A percentile compares a stretch with the other conserved stretches of the same genome.
phyloP scores from a whole-genome alignment of 2,888 invertebrate genomes.

The Iselma pallidipennis region DNA sequence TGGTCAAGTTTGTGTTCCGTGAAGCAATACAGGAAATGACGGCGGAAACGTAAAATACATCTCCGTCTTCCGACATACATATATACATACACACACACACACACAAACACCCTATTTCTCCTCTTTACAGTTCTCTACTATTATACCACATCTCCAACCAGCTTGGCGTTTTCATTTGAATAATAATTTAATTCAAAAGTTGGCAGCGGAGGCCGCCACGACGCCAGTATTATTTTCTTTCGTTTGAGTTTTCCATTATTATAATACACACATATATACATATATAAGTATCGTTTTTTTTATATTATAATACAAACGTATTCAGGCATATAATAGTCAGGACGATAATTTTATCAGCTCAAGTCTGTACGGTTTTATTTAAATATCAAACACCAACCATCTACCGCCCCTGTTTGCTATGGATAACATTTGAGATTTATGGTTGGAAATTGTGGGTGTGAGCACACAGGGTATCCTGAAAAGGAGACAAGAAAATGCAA shows the following conservation, averaged over 20 bases:
- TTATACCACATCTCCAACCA: conserved; percentile 32
- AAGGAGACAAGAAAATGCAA: neutral
- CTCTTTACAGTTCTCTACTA: no score
- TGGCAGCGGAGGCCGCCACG: conserved; percentile 32
- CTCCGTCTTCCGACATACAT: conserved; percentile 46
- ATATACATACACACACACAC: no score
- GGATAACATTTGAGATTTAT: neutral
- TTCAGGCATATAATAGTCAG: conserved; percentile 37
- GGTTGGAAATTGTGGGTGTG: neutral
- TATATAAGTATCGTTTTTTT: neutral
- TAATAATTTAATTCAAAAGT: conserved; percentile 51
- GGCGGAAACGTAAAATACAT: conserved; percentile 49
- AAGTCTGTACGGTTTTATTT: conserved; percentile 12
- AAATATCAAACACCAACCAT: conserved; percentile 16
- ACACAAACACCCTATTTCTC: no score
- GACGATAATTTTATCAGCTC: conserved; percentile 30
- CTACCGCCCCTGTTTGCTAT: neutral
- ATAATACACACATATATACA: conserved; percentile 17
- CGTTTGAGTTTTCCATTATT: conserved; percentile 48
- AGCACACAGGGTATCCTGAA: no score
- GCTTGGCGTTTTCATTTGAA: conserved; percentile 48
- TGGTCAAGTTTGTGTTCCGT: conserved; percentile 46
- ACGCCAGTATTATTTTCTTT: conserved; percentile 41
- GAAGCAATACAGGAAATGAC: conserved; percentile 45
- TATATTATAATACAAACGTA: conserved; percentile 47